Evolutionary conservation across 2,888 invertebrate species (phyloP).

Genomic region (Melieria picta): DNA sequence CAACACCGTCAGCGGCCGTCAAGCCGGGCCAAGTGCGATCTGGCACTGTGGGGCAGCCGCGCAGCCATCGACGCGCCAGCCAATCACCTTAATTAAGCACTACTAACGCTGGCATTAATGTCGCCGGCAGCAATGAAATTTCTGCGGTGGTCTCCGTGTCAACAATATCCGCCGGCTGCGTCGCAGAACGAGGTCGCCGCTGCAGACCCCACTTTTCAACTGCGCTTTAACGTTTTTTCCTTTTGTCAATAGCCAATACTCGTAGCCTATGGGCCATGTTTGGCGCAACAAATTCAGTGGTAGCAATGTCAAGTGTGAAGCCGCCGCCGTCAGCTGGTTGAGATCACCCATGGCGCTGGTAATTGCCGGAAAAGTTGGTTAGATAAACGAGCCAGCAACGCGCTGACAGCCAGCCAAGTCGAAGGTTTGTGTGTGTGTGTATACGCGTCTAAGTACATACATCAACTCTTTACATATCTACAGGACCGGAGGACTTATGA

Average conservation of each 20-base stretch:
- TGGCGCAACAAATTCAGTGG: constrained; percentile 16
- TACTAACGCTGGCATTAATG: constrained; percentile 38
- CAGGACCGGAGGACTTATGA: too few relatives aligned
- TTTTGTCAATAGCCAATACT: not conserved
- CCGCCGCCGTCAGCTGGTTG: constrained; percentile 5
- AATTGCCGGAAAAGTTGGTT: not conserved
- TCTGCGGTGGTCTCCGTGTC: constrained; percentile 57
- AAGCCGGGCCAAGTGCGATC: not conserved
- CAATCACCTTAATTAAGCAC: constrained; percentile 49
- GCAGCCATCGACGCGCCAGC: constrained; percentile 33
- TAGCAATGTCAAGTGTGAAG: constrained; percentile 32
- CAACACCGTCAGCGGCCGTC: not conserved
- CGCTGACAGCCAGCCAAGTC: too few relatives aligned
- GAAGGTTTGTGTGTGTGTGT: too few relatives aligned
- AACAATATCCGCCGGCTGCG: constrained; percentile 54
- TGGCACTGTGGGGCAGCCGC: constrained; percentile 5
- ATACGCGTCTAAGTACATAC: too few relatives aligned
- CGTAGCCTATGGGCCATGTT: constrained; percentile 35
- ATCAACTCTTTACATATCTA: too few relatives aligned
- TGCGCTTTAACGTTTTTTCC: not conserved
- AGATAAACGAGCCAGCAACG: not conserved
- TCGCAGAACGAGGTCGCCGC: constrained; percentile 33
- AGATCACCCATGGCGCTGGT: constrained; percentile 18
- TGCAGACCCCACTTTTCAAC: constrained; percentile 9
- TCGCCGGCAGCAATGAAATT: constrained; percentile 25